phyloP scores from a whole-genome alignment of 2,113 vertebrate genomes.

The Gopherus flavomarginatus region DNA sequence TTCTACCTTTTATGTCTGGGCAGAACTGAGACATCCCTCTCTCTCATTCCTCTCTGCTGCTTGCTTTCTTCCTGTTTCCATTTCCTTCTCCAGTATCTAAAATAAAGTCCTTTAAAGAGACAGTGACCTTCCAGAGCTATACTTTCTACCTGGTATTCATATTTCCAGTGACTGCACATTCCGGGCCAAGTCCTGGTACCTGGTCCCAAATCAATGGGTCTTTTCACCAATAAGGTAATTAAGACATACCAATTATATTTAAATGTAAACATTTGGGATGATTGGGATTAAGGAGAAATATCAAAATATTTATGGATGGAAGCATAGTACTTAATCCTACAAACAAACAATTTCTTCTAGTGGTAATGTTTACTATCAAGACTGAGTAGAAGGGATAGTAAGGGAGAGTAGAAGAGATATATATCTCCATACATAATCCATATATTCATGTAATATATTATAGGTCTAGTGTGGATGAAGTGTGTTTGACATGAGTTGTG shows the following conservation, averaged over 20 bases:
- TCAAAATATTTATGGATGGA: background rate
- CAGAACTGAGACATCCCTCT: background rate
- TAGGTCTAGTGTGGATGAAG: too few relatives aligned
- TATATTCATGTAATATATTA: too few relatives aligned
- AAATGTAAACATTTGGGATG: background rate
- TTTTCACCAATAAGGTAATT: background rate
- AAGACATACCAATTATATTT: background rate
- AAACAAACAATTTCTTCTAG: background rate
- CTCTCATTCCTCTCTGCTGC: background rate
- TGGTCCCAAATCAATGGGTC: background rate
- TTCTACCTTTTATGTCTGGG: background rate
- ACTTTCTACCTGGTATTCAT: background rate
- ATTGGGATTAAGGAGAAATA: background rate
- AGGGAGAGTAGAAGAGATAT: too few relatives aligned
- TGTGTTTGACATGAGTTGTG: too few relatives aligned
- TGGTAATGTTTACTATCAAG: background rate
- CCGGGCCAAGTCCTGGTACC: background rate
- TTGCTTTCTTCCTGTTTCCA: background rate
- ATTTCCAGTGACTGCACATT: background rate
- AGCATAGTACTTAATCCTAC: background rate
- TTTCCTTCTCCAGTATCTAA: background rate
- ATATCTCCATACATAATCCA: too few relatives aligned
- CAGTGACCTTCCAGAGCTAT: background rate
- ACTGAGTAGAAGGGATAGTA: background rate
- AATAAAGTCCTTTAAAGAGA: background rate